phyloP scores from a whole-genome alignment of 1,140 invertebrate genomes.

The Steinernema khuongi region DNA sequence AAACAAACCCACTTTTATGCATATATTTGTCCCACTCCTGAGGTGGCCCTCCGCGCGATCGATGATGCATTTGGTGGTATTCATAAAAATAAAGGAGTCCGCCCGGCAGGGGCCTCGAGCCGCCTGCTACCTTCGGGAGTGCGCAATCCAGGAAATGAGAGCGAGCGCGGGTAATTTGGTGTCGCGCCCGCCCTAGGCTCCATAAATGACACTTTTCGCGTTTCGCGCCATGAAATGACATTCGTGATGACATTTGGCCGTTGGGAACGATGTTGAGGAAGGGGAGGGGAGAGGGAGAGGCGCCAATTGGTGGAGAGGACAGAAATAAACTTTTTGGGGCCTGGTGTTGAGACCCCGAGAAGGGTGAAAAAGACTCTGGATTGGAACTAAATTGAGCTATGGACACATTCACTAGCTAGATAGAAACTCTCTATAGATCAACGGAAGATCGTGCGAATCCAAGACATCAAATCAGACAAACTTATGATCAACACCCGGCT shows the following conservation, averaged over 20 bases:
- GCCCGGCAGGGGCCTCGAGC: not conserved
- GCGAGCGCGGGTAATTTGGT: too few relatives aligned
- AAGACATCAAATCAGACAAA: too few relatives aligned
- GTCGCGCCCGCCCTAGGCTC: too few relatives aligned
- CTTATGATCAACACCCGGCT: too few relatives aligned
- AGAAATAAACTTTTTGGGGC: too few relatives aligned
- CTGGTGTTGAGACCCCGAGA: too few relatives aligned
- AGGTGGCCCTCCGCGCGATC: not conserved
- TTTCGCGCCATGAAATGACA: not conserved
- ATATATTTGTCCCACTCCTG: not conserved
- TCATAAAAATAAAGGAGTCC: slow-evolving; percentile 14
- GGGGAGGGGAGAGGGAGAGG: not conserved
- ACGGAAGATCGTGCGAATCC: too few relatives aligned
- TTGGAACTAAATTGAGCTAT: too few relatives aligned
- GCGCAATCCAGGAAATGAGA: too few relatives aligned
- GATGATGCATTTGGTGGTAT: slow-evolving; percentile 10
- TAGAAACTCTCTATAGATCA: too few relatives aligned
- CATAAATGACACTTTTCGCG: not conserved
- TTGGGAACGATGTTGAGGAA: not conserved
- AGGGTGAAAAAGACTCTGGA: too few relatives aligned
- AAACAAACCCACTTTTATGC: slow-evolving; percentile 6
- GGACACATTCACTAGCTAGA: too few relatives aligned
- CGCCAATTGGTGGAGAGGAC: not conserved
- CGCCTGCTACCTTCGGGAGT: not conserved
- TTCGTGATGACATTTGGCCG: not conserved